A percentile compares a stretch with the other conserved stretches of the same genome.
These are phyloP conservation scores for Napeogenes sylphis DNA, from an alignment of 2,888 invertebrate genomes.

Conservation along the genomic window DNA sequence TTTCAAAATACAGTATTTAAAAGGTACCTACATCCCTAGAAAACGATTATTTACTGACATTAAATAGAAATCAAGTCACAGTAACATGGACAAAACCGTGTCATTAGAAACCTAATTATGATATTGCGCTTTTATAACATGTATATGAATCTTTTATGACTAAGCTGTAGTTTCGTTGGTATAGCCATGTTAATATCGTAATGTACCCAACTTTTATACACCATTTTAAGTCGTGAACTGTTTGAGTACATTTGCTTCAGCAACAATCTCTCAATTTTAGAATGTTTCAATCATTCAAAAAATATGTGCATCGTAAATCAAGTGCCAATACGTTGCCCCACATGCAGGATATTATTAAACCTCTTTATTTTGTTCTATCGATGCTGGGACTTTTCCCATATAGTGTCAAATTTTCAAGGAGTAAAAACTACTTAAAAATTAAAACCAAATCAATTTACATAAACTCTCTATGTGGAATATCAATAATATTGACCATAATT, in stretches of 20 bases:
- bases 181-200: conserved; percentile 21
- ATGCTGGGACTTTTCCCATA: conserved; percentile 39
- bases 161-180: conserved; percentile 14
- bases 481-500: conserved; percentile 39
- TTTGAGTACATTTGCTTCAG: not conserved
- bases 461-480: conserved; percentile 48
- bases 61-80: conserved; percentile 14
- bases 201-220: conserved; percentile 14
- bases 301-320: conserved; percentile 14
- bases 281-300: conserved; percentile 27
- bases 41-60: not conserved
- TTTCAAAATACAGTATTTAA: no score
- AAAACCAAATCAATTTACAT: conserved; percentile 51
- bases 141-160: conserved; percentile 28
- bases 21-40: no score
- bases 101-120: conserved; percentile 19
- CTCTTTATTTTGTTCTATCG: conserved; percentile 33
- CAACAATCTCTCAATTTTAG: conserved; percentile 11
- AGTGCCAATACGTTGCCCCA: conserved; percentile 17
- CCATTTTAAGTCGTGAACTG: conserved; percentile 10
- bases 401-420: conserved; percentile 34
- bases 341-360: conserved; percentile 34
- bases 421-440: conserved; percentile 35
- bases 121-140: conserved; percentile 18
- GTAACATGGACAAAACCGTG: conserved; percentile 15